Base-by-base conservation (phyloP, 1,140 invertebrate species). In the Latrodectus geometricus region DNA sequence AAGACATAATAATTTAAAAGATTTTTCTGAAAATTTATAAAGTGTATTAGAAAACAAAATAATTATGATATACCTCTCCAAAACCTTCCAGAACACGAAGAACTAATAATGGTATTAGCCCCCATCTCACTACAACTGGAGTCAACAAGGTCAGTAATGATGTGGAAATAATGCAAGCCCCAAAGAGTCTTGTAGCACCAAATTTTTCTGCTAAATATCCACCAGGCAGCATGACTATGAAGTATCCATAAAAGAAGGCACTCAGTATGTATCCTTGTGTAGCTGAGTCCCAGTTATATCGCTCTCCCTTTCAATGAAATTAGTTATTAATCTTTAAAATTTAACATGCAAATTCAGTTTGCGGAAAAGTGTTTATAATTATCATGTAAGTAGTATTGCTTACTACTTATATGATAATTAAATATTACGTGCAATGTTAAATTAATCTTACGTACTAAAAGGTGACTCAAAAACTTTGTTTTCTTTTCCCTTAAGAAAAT, bases 161-260 rank as follows among this genome's bases (percentile, higher is more conserved):
- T 54, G 88, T 68, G 9, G 65, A 54, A 14, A 88, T 49, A 8
- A 88, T 20, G 54, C 86, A 72, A 8, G 93, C 88, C 94, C 94
- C 93, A 97, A 96, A 81, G 96, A 94, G 94, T 94, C 95, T 95
- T 92, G 96, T 97, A 2, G 95, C 95, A 9, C 95, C 96, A 88
- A 95, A 93, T 52, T 94, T 90, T 91, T 96, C 95, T 0, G 95
- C 94, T 68, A 96, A 91, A 81, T 94, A 92, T 2, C 94, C 96
- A 56, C 95, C 95, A 0, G 96, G 96, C 72, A 97, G 92, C 91
- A 97, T 94, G 0, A 95, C 95, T 0, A 96, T 91, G 70, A 96
- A 93, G 89, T 97, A 97, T 9, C 96, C 96, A 94, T 95, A 96
- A 90, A 97, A 97, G 90, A 97, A 97, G 17, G 95, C 93, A 52